Percentiles rank a stretch among this genome's conserved stretches.
Evolutionary conservation across 1,140 invertebrate species (phyloP).

Genomic region (Scaptomyza hsui): DNA sequence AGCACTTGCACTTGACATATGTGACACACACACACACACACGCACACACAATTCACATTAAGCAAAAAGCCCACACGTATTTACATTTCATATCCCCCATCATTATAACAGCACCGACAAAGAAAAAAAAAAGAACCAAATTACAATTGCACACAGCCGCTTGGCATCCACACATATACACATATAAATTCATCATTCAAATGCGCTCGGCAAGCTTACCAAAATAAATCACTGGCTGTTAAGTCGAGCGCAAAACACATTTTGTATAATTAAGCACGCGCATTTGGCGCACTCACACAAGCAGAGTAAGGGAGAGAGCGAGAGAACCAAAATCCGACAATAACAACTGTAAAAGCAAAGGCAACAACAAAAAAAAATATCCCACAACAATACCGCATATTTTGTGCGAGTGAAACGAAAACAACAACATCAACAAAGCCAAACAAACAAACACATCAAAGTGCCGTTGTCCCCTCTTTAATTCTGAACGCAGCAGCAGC

Average conservation of each 20-base stretch:
- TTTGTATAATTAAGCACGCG: constrained; percentile 73
- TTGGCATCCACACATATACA: constrained; percentile 10
- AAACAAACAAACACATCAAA: constrained; percentile 30
- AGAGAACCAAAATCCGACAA: constrained; percentile 24
- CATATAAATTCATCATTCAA: constrained; percentile 59
- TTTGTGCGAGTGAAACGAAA: constrained; percentile 15
- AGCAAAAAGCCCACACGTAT: constrained; percentile 2
- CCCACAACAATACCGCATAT: constrained; percentile 51
- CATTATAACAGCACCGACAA: not conserved
- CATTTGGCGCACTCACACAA: constrained; percentile 52
- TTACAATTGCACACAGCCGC: constrained; percentile 9
- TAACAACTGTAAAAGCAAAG: constrained; percentile 3
- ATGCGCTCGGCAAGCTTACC: constrained; percentile 15
- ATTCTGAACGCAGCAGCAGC: constrained; percentile 9
- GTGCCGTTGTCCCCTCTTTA: constrained; percentile 1
- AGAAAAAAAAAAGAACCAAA: no score
- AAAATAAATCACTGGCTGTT: constrained; percentile 60
- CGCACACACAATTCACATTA: no score
- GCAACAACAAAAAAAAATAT: constrained; percentile 17
- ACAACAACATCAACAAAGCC: not conserved
- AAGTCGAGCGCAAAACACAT: constrained; percentile 61
- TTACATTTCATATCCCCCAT: not conserved
- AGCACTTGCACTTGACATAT: constrained; percentile 20
- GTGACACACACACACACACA: not conserved
- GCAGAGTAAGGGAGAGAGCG: not conserved